Evolutionary conservation across 2,888 invertebrate genomes (phyloP).

Genomic region (Eurytoma adleriae): DNA sequence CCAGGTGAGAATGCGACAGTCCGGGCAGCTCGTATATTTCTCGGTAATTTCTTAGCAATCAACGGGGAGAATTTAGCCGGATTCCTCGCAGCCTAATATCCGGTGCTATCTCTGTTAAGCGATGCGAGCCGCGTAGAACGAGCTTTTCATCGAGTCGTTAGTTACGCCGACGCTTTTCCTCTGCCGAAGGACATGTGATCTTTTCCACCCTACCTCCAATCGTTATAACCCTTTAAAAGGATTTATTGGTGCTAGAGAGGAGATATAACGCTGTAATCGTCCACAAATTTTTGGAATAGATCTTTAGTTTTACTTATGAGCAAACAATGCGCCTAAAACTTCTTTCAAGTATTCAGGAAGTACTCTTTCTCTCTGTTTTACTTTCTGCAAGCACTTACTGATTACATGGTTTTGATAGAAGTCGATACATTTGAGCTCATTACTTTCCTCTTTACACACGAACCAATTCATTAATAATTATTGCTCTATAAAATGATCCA

Average conservation of each 20-base stretch:
- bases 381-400: no score
- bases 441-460: no score
- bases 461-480: no score
- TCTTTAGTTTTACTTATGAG: no score
- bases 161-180: slow-evolving; percentile 62
- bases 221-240: neutral
- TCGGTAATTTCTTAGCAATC: slow-evolving; percentile 74
- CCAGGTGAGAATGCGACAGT: slow-evolving; percentile 20
- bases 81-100: slow-evolving; percentile 62
- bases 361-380: no score
- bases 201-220: neutral
- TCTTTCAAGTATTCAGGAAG: no score
- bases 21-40: slow-evolving; percentile 62
- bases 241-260: neutral
- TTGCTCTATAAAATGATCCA: no score
- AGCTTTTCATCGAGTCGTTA: slow-evolving; percentile 76
- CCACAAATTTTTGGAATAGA: neutral
- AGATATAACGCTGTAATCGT: neutral
- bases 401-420: no score
- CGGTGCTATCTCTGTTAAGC: slow-evolving; percentile 62
- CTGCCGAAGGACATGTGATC: neutral
- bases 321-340: no score
- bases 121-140: slow-evolving; percentile 62
- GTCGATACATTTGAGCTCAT: no score
- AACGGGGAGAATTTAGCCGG: slow-evolving; percentile 64